Percentiles rank a stretch among this genome's conserved stretches.
Evolutionary conservation across 1,140 invertebrate species (phyloP).

Genomic region (Zaprionus camerounensis): DNA sequence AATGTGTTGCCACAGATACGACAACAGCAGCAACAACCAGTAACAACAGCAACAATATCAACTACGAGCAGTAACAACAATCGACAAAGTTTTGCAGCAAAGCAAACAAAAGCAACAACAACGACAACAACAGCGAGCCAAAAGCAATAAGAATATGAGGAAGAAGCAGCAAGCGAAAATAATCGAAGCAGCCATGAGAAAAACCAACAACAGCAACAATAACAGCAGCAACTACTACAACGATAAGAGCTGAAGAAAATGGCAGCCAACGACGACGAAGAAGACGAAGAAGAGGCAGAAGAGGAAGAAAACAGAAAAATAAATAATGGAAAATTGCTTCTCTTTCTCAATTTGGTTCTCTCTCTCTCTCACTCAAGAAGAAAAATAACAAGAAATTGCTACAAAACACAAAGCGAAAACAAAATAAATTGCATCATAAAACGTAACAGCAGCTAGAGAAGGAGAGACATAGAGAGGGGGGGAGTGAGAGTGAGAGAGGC

Average conservation of each 20-base stretch:
- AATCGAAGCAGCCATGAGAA: slow-evolving; percentile 63
- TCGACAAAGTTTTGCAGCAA: slow-evolving; percentile 47
- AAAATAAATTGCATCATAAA: slow-evolving; percentile 82
- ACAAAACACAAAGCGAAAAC: slow-evolving; percentile 70
- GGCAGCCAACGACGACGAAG: slow-evolving; percentile 40
- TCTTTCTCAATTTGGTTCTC: slow-evolving; percentile 45
- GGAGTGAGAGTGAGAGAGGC: slow-evolving; percentile 13
- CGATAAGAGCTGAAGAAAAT: slow-evolving; percentile 41
- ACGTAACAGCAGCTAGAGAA: slow-evolving; percentile 38
- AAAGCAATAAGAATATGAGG: slow-evolving; percentile 41
- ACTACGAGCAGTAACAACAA: slow-evolving; percentile 37
- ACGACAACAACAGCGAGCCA: background rate
- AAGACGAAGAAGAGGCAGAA: slow-evolving; percentile 58
- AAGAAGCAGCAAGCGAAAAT: slow-evolving; percentile 52
- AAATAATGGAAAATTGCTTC: slow-evolving; percentile 58
- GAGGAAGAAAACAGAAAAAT: slow-evolving; percentile 48
- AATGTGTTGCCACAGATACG: slow-evolving; percentile 75
- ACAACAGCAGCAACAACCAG: slow-evolving; percentile 39
- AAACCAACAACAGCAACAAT: slow-evolving; percentile 17
- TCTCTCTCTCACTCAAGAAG: slow-evolving; percentile 36
- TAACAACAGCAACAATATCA: slow-evolving; percentile 47
- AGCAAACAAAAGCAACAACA: slow-evolving; percentile 60
- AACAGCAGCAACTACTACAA: slow-evolving; percentile 5
- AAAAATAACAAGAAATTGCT: slow-evolving; percentile 78
- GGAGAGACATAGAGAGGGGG: background rate